Base-by-base conservation (phyloP, 2,797 vertebrate species). In the Pempheris klunzingeri region DNA sequence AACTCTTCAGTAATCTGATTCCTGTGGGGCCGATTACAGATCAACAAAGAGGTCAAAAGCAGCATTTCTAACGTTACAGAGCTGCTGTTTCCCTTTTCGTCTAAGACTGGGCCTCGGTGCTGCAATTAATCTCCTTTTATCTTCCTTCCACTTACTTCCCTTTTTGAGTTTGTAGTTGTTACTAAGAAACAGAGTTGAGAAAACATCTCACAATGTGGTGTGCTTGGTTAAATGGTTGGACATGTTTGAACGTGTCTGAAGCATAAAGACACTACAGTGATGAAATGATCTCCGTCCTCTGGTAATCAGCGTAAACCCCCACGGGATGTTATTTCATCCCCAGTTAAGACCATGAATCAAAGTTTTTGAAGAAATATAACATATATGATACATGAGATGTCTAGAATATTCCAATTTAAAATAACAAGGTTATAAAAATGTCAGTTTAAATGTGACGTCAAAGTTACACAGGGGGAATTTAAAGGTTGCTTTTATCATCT, bases 1-100 rank as follows among this genome's bases (percentile, higher is more conserved):
- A 41, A 13, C 39, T 44, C 44, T 34, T 69, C 1, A 46, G 43
- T 70, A 73, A 73, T 76, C 18, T 26, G 60, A 79, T 53, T 76
- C 53, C 38, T 1, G 22, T 46, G 7, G 14, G 34, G 54, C 53
- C 50, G 60, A 50, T 60, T 70, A 41, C 47, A 50, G n/a, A 13
- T 71, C 24, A 69, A 24, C 59, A 65, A 28, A 50, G 13, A 32
- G 38, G 63, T 44, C 68, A 62, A 60, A 59, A 61, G 49, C 26
- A 55, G 2, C 12, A 41, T 68, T 53, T 70, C 65, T 74, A 32
- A 58, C 24, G 64, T 54, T 62, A 49, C 39, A 26, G 12, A 30
- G 34, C 36, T n/a, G 7, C 63, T 24, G n/a, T 74, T 59, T 64
- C 34, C 4, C 34, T 50, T 43, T 74, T 34, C 20, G 34, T 44